A percentile compares a stretch with the other conserved stretches of the same genome.
These are phyloP conservation scores for Hemicentrotus pulcherrimus DNA, from an alignment of 35 echinoderm and acorn worm species.

Conservation along the genomic window DNA sequence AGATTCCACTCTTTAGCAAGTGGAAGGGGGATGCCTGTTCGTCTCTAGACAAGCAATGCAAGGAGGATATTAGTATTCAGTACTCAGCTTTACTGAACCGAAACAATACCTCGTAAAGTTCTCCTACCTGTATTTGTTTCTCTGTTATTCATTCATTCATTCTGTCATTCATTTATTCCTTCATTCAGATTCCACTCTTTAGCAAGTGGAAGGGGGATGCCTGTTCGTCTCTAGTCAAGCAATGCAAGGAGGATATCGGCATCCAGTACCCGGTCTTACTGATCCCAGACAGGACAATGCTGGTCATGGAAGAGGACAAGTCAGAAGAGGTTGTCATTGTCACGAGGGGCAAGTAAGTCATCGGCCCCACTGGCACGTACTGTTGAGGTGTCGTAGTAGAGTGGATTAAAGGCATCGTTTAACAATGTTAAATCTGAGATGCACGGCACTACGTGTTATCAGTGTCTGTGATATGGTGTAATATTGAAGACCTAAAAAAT, in stretches of 20 bases:
- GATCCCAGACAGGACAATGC: background rate
- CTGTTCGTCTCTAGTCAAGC: background rate
- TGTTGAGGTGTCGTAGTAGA: no score
- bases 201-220: background rate
- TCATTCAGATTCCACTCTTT: conserved; percentile 33
- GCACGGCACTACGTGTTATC: no score
- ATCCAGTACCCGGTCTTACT: conserved; percentile 30
- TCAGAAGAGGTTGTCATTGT: conserved; percentile 38
- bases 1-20: conserved; percentile 29
- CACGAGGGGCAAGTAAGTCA: conserved; percentile 40
- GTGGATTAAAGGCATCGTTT: no score
- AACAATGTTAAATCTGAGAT: no score
- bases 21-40: background rate
- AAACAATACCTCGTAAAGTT: no score
- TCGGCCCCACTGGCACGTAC: no score
- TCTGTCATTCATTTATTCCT: background rate
- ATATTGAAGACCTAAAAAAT: no score
- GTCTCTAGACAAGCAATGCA: conserved; percentile 19
- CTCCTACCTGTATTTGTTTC: no score
- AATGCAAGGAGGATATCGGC: conserved; percentile 19
- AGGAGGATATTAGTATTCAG: background rate
- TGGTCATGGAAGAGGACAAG: conserved; percentile 36
- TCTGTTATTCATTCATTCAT: no score
- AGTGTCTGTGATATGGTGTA: no score
- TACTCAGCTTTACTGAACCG: conserved; percentile 23